phyloP scores from a whole-genome alignment of 2,888 invertebrate species.

The Osedax fenrisi region DNA sequence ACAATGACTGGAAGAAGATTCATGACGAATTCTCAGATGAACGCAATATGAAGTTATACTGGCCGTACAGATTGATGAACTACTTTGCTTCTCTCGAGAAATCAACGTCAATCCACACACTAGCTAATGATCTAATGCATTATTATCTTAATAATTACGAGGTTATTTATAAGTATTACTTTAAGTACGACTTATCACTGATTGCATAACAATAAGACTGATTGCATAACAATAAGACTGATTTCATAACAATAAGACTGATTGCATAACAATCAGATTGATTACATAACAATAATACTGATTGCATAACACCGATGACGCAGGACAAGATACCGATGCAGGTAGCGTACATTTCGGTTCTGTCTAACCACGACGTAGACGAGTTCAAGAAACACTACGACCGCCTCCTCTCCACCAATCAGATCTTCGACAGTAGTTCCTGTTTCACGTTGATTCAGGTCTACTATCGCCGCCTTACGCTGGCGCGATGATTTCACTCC shows the following conservation, averaged over 20 bases:
- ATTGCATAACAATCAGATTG: no score
- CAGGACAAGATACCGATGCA: not conserved
- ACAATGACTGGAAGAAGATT: not conserved
- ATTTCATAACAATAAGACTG: no score
- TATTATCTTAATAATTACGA: not conserved
- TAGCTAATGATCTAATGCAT: not conserved
- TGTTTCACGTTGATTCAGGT: not conserved
- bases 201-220: no score
- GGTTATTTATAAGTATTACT: not conserved
- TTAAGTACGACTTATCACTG: not conserved
- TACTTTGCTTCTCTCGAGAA: not conserved
- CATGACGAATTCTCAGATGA: not conserved
- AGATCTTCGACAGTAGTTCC: not conserved
- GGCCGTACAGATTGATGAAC: not conserved
- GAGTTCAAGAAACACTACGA: not conserved
- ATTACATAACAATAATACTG: no score
- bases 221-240: no score
- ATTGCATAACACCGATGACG: not conserved
- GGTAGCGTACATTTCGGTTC: not conserved
- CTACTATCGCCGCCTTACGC: no score
- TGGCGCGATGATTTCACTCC: no score
- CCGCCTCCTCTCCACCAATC: not conserved
- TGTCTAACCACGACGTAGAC: not conserved
- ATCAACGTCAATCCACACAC: not conserved
- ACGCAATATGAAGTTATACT: not conserved